These are phyloP conservation scores for Sebastes diaconus DNA, from an alignment of 2,797 vertebrate genomes.

Conservation along the genomic window DNA sequence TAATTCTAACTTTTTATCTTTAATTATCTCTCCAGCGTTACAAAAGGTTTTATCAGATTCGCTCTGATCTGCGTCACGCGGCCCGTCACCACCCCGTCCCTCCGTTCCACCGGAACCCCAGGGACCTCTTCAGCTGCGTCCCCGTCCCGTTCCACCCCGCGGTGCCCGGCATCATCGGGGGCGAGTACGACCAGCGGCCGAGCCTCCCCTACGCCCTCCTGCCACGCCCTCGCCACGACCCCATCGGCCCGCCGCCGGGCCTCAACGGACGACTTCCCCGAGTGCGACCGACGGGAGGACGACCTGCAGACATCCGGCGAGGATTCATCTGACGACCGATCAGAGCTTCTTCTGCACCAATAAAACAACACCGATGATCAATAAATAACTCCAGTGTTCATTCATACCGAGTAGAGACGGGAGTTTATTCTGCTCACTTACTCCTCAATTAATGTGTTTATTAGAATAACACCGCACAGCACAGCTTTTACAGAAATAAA, in stretches of 20 bases:
- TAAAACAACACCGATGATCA: background rate
- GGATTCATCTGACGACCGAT: slow-evolving; percentile 79
- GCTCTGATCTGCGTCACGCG: background rate
- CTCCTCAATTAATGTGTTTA: no score
- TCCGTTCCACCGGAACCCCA: slow-evolving; percentile 2
- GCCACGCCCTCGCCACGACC: slow-evolving; percentile 78
- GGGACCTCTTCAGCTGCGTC: background rate
- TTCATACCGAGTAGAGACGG: background rate
- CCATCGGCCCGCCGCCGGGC: slow-evolving; percentile 51
- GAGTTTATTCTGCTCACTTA: no score
- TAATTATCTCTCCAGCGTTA: slow-evolving; percentile 69
- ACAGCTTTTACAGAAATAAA: no score
- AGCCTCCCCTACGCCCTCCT: slow-evolving; percentile 54
- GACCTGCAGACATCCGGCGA: slow-evolving; percentile 59
- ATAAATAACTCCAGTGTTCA: background rate
- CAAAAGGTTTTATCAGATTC: slow-evolving; percentile 46
- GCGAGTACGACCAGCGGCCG: slow-evolving; percentile 76
- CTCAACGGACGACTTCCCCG: slow-evolving; percentile 18
- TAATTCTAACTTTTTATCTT: no score
- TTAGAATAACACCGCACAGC: no score
- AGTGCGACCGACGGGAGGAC: slow-evolving; percentile 20
- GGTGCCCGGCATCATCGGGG: slow-evolving; percentile 79
- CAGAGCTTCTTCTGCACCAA: background rate
- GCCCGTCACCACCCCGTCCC: background rate
- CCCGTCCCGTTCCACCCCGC: slow-evolving; percentile 58